These are phyloP conservation scores for Dicrurus megarhynchus DNA, from an alignment of 2,113 vertebrate species.

Conservation along the genomic window DNA sequence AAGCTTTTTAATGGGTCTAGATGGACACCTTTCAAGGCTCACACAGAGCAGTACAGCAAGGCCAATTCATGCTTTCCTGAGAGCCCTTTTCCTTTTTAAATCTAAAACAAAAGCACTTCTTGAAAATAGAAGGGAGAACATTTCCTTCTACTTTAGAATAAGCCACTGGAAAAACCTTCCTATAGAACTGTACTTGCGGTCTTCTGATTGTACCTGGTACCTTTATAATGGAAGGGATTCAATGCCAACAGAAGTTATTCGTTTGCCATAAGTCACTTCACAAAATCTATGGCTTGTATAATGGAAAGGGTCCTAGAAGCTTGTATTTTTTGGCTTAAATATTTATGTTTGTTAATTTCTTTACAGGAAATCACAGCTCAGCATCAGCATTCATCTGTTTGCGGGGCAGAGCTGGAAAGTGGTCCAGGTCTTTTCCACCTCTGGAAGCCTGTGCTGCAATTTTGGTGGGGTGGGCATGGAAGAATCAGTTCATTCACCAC, in stretches of 20 bases:
- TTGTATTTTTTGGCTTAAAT: background rate
- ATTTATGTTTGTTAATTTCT: background rate
- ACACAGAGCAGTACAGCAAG: background rate
- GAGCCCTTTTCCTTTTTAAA: background rate
- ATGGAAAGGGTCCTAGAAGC: background rate
- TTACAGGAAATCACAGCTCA: background rate
- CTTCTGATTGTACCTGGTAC: background rate
- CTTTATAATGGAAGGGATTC: background rate
- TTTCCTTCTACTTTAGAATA: background rate
- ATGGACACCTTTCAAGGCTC: background rate
- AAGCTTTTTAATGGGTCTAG: background rate
- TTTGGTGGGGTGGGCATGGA: background rate
- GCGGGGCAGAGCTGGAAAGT: background rate
- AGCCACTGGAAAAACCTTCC: background rate
- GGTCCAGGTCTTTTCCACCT: background rate
- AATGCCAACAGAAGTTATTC: background rate
- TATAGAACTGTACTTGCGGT: background rate
- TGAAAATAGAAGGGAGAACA: background rate
- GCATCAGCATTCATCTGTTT: background rate
- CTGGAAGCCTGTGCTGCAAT: background rate
- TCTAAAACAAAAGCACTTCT: background rate
- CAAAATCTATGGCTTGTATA: background rate
- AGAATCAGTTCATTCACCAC: background rate
- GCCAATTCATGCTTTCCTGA: background rate
- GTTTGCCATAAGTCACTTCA: background rate